These are phyloP conservation scores for Leptinotarsa texana DNA, from an alignment of 1,140 invertebrate genomes.

Conservation along the genomic window DNA sequence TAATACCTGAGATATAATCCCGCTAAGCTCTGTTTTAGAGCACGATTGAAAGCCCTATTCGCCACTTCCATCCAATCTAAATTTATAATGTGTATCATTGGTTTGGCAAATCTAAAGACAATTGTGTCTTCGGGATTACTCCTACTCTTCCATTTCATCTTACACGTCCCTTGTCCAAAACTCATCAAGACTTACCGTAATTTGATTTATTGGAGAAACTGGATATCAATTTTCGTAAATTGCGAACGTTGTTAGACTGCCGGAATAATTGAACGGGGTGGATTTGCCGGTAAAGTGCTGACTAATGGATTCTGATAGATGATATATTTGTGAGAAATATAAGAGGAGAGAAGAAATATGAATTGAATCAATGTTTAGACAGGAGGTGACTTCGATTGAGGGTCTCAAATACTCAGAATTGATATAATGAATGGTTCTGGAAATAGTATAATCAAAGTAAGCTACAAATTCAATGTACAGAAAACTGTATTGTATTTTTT, in stretches of 20 bases:
- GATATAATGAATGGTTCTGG: too few relatives aligned
- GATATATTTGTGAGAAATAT: background rate
- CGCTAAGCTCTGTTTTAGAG: background rate
- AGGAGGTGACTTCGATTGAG: too few relatives aligned
- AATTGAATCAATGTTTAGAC: too few relatives aligned
- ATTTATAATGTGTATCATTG: constrained; percentile 2
- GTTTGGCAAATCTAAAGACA: constrained; percentile 3
- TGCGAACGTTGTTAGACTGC: background rate
- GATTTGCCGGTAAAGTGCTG: constrained; percentile 6
- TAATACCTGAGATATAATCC: background rate
- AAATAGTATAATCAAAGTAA: too few relatives aligned
- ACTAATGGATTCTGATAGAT: constrained; percentile 6
- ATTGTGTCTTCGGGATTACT: constrained; percentile 5
- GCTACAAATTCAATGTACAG: too few relatives aligned
- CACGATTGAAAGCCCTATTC: background rate
- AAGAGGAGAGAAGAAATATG: background rate
- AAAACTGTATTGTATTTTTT: too few relatives aligned
- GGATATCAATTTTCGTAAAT: constrained; percentile 18
- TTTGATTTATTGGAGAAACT: constrained; percentile 17
- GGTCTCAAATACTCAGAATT: too few relatives aligned
- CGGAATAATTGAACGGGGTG: constrained; percentile 9
- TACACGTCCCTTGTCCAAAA: constrained; percentile 15
- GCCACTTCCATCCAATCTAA: background rate
- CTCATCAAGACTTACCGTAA: constrained; percentile 18
- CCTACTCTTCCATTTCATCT: constrained; percentile 19